Conservation (phyloP, 2,888 invertebrate species). For the Microctonus aethiopoides region DNA sequence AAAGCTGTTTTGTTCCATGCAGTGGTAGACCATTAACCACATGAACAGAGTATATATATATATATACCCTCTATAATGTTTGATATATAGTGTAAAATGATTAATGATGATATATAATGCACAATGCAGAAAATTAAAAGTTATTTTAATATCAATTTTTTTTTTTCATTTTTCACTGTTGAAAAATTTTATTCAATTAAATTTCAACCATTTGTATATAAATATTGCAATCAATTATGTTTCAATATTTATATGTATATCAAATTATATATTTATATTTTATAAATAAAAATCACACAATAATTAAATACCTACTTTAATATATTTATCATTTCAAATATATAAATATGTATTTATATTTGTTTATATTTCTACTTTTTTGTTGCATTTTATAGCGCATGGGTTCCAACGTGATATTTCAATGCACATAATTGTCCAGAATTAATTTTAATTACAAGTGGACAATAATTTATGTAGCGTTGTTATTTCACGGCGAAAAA, state of each 20-base stretch:
- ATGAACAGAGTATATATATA: constrained; percentile 48
- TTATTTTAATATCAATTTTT: neutral
- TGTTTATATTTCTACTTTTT: neutral
- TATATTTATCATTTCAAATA: too few relatives aligned
- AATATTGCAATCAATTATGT: too few relatives aligned
- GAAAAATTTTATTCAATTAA: constrained; percentile 22
- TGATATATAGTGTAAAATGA: constrained; percentile 10
- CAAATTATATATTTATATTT: neutral
- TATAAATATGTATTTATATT: too few relatives aligned
- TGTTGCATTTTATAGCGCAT: constrained; percentile 14
- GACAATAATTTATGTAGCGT: neutral
- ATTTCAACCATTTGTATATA: neutral
- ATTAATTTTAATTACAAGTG: neutral
- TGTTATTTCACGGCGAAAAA: constrained; percentile 17
- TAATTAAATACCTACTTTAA: too few relatives aligned
- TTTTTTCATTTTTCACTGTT: neutral
- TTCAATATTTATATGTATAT: neutral
- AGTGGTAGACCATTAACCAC: constrained; percentile 60
- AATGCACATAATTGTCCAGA: neutral
- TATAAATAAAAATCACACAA: neutral
- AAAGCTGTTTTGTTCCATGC: constrained; percentile 58
- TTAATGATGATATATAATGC: constrained; percentile 14
- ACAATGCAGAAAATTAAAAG: neutral
- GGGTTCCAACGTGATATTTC: constrained; percentile 10
- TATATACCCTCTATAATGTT: constrained; percentile 37